Evolutionary conservation across 2,888 invertebrate species (phyloP), one percentile per base, ranked within the genome.

Genomic region (Lasioglossum vierecki): DNA sequence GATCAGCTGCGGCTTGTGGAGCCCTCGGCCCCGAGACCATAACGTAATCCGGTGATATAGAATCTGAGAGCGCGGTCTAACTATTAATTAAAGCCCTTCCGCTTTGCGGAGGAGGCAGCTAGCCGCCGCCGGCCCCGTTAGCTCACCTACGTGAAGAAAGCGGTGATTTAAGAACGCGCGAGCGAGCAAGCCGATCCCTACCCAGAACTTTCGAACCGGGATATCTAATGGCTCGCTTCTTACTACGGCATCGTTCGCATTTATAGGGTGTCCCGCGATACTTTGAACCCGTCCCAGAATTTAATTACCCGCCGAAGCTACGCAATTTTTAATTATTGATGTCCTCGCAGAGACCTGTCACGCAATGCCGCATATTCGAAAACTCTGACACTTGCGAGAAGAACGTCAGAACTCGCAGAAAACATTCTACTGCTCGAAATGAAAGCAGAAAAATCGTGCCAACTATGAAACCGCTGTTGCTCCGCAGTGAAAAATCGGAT

Each of bases 31-130:
- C 53, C 49, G 66, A 26, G 53, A 53, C 76, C 39, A 72, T 76
- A 72, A 66, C 49, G 80, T 80, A 80, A 86, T 77, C 70, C 83
- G 66, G 77, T 83, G 90, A 89, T 88, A 88, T 88, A 88, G 86
- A 77, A 88, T 86, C 88, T 63, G 79, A 81, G 88, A 83, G 76
- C 87, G 82, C 83, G 87, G 82, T 66, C 80, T 73, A 84, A 85
- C 89, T 88, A 90, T 90, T 90, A 90, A 90, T 89, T 90, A 90
- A 89, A 89, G 84, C 68, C 86, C 73, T 82, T 82, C 78, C 80
- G 79, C 81, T 77, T 77, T 68, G 83, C 73, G 82, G 80, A 87
- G 89, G 88, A 82, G 79, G 85, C 35, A 35, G 15, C 81, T 22
- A 53, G 53, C 53, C 22, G 53, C 53, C 53, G 53, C 26, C 82